Conservation (phyloP, 2,113 vertebrate genomes). For the Catharus bicknelli region DNA sequence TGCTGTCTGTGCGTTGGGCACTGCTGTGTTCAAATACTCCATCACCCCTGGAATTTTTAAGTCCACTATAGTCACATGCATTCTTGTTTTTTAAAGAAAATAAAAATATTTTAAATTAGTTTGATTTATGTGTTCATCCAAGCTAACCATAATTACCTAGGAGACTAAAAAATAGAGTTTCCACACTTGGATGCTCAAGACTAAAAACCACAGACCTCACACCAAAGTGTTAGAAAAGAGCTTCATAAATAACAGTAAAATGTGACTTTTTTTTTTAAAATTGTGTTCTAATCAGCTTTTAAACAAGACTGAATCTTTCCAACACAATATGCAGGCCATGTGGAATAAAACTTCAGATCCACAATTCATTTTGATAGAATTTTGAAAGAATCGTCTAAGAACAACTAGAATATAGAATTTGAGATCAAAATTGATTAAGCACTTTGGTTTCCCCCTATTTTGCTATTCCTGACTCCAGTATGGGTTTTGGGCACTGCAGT, state of each 20-base stretch:
- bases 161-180: constrained; percentile 20
- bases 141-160: background rate
- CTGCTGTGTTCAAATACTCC: background rate
- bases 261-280: background rate
- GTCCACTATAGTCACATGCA: background rate
- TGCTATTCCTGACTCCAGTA: background rate
- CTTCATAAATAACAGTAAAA: constrained; percentile 3
- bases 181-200: background rate
- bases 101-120: background rate
- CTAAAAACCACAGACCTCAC: constrained; percentile 25
- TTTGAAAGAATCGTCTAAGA: background rate
- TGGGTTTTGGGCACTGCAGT: background rate
- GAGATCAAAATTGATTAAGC: background rate
- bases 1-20: too few relatives aligned
- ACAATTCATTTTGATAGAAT: background rate
- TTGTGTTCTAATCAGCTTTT: background rate
- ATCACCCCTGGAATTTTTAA: background rate
- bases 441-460: background rate
- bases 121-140: background rate
- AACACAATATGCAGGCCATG: background rate
- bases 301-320: background rate
- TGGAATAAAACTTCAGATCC: background rate
- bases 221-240: background rate
- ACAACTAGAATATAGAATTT: background rate
- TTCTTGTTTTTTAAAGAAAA: background rate